Evolutionary conservation across 2,113 vertebrate species (phyloP), one percentile per base, ranked within the genome.

Genomic region (Parotia lawesii): DNA sequence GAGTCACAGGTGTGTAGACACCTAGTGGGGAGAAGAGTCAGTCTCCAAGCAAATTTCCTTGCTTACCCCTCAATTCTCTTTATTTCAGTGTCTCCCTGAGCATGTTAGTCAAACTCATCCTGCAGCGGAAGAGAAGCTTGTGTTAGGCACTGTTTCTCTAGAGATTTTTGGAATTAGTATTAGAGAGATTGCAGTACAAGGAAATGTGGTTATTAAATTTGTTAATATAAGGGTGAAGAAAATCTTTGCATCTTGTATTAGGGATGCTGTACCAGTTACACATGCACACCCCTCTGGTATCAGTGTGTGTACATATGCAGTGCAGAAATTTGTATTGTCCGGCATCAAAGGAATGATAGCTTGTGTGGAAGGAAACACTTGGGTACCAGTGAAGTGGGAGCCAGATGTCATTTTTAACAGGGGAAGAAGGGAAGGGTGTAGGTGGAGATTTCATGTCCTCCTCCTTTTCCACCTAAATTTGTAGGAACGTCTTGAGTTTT

Each of bases 1-100:
- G 69, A 77, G 70, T 91, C 85, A 79, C 87, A 91, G 89, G 95
- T 96, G 96, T 90, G 70, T 85, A 53, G 95, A 96, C 94, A 87
- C 87, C 95, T 96, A 95, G 91, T 93, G 96, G 96, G 93, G 87
- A 95, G 54, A 79, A 38, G 50, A 66, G 62, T 72, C 31, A 2
- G 27, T 65, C 45, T 93, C 25, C 54, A 25, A 11, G 45, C 37
- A 42, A 27, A 56, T 77, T 62, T 71, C 28, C 9, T 10, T 0
- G 0, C 20, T 57, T 54, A 22, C 1, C 2, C 15, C 62, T 51
- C 21, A 29, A 1, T 61, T 76, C 54, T 60, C 12, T 2, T 38
- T 64, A n/a, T 74, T 84, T 86, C 9, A 50, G 28, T 61, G 80
- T 24, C n/a, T 80, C 40, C 11, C 5, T 14, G 31, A 50, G 13